Percentiles rank a stretch among this genome's conserved stretches.
Conservation (phyloP, 92 coral and sea anemone species). For the Epizoanthus ramosus region DNA sequence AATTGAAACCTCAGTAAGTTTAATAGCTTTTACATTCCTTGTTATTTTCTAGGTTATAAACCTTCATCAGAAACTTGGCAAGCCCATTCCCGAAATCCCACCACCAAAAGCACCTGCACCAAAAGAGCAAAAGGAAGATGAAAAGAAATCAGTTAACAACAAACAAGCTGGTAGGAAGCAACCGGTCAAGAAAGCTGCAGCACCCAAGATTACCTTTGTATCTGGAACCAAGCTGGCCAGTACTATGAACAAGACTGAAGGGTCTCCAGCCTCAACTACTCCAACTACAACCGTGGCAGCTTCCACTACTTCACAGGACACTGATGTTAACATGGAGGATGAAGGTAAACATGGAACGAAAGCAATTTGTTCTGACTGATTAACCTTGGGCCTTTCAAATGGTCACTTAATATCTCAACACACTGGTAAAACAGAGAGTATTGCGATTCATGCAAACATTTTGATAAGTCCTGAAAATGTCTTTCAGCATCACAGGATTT, state of each 20-base stretch:
- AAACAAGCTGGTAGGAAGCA: constrained; percentile 63
- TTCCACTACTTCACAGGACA: constrained; percentile 6
- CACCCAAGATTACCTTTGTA: constrained; percentile 95
- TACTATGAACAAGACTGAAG: constrained; percentile 64
- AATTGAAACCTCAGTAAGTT: background rate
- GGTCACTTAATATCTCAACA: too few species aligned
- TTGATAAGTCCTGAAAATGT: too few species aligned
- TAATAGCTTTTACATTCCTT: background rate
- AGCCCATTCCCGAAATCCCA: constrained; percentile 94
- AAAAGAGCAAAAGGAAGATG: constrained; percentile 74
- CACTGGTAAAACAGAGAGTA: too few species aligned
- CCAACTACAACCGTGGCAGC: constrained; percentile 20
- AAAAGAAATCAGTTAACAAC: constrained; percentile 61
- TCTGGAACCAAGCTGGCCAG: constrained; percentile 91
- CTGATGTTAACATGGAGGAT: constrained; percentile 31
- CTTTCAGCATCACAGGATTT: too few species aligned
- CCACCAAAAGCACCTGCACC: constrained; percentile 82
- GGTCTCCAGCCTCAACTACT: constrained; percentile 8
- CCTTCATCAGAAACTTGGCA: constrained; percentile 93
- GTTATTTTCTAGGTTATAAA: constrained; percentile 75
- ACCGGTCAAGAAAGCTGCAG: constrained; percentile 64
- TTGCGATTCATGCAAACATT: too few species aligned
- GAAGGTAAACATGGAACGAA: constrained; percentile 2
- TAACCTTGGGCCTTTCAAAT: too few species aligned
- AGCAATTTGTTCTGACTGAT: too few species aligned